phyloP scores from a whole-genome alignment of 2,888 invertebrate genomes.

The Lasioglossum morio region DNA sequence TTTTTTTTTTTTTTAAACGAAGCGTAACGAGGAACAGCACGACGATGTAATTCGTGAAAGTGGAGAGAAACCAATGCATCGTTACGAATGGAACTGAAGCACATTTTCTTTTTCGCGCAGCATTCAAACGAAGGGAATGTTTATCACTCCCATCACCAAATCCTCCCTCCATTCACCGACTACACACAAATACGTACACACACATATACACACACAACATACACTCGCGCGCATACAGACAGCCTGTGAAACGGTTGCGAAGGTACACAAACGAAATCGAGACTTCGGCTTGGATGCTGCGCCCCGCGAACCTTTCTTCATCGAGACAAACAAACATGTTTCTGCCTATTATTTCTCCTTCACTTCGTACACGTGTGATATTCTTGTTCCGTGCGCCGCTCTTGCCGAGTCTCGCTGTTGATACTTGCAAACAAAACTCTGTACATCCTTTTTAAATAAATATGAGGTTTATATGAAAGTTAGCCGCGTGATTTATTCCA shows the following conservation, averaged over 20 bases:
- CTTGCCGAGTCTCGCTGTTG: slow-evolving; percentile 84
- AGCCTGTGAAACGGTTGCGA: slow-evolving; percentile 27
- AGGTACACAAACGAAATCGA: slow-evolving; percentile 41
- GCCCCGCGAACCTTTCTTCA: slow-evolving; percentile 47
- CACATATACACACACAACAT: background rate
- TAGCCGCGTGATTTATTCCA: background rate
- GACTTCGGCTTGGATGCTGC: slow-evolving; percentile 62
- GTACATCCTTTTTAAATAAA: slow-evolving; percentile 85
- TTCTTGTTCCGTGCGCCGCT: slow-evolving; percentile 83
- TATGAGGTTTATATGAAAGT: slow-evolving; percentile 83
- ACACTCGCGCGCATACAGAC: background rate
- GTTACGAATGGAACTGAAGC: slow-evolving; percentile 40
- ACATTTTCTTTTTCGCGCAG: slow-evolving; percentile 53
- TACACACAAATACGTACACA: background rate
- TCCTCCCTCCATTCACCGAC: background rate
- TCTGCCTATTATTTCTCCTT: slow-evolving; percentile 55
- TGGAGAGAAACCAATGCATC: slow-evolving; percentile 13
- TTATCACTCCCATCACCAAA: background rate
- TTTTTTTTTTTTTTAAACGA: slow-evolving; percentile 31
- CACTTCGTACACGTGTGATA: slow-evolving; percentile 80
- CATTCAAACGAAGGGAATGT: slow-evolving; percentile 47
- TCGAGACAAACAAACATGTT: slow-evolving; percentile 21
- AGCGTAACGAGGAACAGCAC: slow-evolving; percentile 62
- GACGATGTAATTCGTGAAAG: slow-evolving; percentile 40
- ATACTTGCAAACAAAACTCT: slow-evolving; percentile 83